Evolutionary conservation across 2,797 vertebrate genomes (phyloP), one percentile per base, ranked within the genome.

Genomic region (Sebastes diaconus): DNA sequence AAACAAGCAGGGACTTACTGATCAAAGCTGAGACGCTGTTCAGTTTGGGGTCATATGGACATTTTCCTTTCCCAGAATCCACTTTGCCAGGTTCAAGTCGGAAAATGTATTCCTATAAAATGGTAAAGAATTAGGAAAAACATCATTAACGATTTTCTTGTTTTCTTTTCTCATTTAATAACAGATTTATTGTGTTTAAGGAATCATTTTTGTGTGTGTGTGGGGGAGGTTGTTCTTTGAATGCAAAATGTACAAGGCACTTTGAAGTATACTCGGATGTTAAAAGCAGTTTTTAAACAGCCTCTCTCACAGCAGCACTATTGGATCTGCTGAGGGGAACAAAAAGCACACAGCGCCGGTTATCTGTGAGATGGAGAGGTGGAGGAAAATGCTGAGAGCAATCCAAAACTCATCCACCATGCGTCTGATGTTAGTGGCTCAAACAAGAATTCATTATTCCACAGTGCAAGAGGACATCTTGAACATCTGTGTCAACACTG

Each of bases 61-160:
- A 99, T 92, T 99, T 99, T 86, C 99, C 99, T 94, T 99, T 99
- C 88, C 99, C 99, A 18, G 99, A 99, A 95, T 99, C 99, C 89
- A 98, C 96, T 94, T 96, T 98, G 84, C 98, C 97, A 0, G 98
- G 97, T 90, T 99, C 98, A 94, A 99, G 94, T 80, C 98, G 97
- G 94, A 99, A 99, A 93, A 99, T 96, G 85, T 99, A 99, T 94
- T 99, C 98, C 99, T 99, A 94, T 73, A 94, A 61, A 52, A 95
- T 1, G 79, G 46, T n/a, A 57, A 77, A 77, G 30, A 73, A 75
- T 57, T 57, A 64, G 58, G 27, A 77, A 79, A 83, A 79, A 69
- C 20, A 79, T 57, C 2, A 68, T 88, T 22, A 85, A 30, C 8
- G 8, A 73, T 20, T 67, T 13, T 25, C 9, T 12, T 36, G 10